Evolutionary conservation across 2,113 vertebrate genomes (phyloP).

Genomic region (Seriola quinqueradiata): DNA sequence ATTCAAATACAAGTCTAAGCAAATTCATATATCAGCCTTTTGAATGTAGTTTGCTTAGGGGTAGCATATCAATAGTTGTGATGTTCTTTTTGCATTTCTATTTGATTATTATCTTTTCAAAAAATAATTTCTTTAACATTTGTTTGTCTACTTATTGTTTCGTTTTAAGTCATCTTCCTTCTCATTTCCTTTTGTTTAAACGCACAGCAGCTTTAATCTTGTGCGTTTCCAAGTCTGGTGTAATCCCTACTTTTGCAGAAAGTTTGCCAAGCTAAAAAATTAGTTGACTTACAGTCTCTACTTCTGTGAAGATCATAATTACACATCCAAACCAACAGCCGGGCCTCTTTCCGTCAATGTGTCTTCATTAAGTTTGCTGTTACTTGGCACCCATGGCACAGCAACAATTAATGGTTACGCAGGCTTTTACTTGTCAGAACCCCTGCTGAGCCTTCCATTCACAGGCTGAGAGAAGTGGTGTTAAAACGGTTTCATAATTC

Average conservation of each 20-base stretch:
- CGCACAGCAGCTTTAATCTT: not conserved
- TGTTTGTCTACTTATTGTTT: not conserved
- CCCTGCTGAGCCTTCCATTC: conserved; percentile 52
- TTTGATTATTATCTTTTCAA: no score
- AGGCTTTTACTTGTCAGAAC: conserved; percentile 63
- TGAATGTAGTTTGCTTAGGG: no score
- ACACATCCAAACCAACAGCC: conserved; percentile 45
- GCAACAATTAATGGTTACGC: conserved; percentile 72
- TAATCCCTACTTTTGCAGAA: conserved; percentile 48
- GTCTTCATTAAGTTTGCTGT: conserved; percentile 52
- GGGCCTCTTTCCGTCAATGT: conserved; percentile 30
- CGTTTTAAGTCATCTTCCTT: not conserved
- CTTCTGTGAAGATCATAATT: conserved; percentile 60
- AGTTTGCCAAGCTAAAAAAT: conserved; percentile 53
- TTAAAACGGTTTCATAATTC: conserved; percentile 69
- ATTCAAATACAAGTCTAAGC: no score
- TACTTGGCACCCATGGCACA: conserved; percentile 47
- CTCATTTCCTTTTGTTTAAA: not conserved
- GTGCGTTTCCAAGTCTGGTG: not conserved
- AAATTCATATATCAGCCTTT: no score
- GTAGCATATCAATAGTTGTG: not conserved
- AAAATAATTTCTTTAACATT: not conserved
- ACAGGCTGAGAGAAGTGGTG: conserved; percentile 41
- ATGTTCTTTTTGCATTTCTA: not conserved
- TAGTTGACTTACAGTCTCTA: conserved; percentile 50